These are phyloP conservation scores for Nomada lathburiana DNA, from an alignment of 2,888 invertebrate genomes.

Conservation along the genomic window DNA sequence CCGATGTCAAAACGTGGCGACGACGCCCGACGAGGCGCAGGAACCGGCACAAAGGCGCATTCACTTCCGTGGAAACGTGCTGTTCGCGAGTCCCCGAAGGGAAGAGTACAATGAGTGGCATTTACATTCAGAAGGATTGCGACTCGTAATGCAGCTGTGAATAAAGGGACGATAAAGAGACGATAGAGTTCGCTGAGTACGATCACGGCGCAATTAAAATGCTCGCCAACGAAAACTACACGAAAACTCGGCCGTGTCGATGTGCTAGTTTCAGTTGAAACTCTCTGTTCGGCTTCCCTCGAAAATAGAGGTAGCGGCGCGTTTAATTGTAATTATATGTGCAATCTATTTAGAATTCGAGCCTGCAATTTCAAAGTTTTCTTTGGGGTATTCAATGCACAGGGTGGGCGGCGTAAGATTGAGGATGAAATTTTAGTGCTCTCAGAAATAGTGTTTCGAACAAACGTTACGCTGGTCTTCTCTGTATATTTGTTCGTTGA, in stretches of 20 bases:
- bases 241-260: not conserved
- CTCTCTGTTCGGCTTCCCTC: no score
- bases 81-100: constrained; percentile 13
- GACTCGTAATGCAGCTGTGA: constrained; percentile 3
- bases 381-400: no score
- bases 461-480: no score
- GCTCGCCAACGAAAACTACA: not conserved
- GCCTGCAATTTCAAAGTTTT: no score
- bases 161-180: constrained; percentile 15
- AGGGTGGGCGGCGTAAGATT: no score
- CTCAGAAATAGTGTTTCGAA: no score
- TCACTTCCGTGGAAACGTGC: constrained; percentile 22
- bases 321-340: no score
- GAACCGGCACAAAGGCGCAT: constrained; percentile 48
- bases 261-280: not conserved
- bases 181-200: not conserved
- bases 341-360: no score
- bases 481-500: no score
- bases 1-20: constrained; percentile 57
- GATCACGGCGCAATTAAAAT: constrained; percentile 16
- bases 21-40: constrained; percentile 12
- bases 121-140: constrained; percentile 28
- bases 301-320: no score
- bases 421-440: no score
- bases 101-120: constrained; percentile 31